These are phyloP conservation scores for Abrostola triplasia DNA, from an alignment of 2,888 invertebrate genomes.

Conservation along the genomic window DNA sequence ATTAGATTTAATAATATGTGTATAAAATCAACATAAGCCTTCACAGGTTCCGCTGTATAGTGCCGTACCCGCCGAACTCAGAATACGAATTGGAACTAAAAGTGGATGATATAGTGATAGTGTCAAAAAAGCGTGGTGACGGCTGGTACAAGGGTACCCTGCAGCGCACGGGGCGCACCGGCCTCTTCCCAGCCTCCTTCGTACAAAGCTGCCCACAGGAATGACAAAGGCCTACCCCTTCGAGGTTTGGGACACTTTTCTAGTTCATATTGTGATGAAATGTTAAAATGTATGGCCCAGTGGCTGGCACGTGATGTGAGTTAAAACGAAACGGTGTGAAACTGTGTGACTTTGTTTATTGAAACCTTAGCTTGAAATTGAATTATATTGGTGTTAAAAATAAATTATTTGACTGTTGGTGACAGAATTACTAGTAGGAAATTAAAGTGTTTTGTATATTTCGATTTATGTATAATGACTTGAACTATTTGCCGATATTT, in stretches of 20 bases:
- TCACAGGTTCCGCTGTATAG: conserved; percentile 95
- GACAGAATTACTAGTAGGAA: no score
- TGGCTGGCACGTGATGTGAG: conserved; percentile 9
- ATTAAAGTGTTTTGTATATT: no score
- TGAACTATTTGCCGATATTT: no score
- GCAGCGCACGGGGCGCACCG: conserved; percentile 96
- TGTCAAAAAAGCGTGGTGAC: conserved; percentile 96
- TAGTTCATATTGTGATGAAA: conserved; percentile 52
- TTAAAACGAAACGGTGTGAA: background rate
- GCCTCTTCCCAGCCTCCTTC: conserved; percentile 98
- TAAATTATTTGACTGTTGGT: no score
- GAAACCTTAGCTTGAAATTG: no score
- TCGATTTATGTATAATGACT: no score
- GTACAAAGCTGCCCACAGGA: conserved; percentile 90
- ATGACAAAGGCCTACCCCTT: conserved; percentile 65
- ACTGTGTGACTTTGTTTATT: background rate
- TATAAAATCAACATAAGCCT: background rate
- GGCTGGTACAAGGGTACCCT: conserved; percentile 98
- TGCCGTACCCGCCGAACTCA: conserved; percentile 97
- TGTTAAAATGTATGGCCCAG: conserved; percentile 43
- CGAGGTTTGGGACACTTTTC: conserved; percentile 63
- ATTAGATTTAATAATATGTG: no score
- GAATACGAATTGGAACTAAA: conserved; percentile 97
- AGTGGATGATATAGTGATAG: conserved; percentile 96
- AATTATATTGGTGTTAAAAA: no score